Base-by-base conservation (phyloP, 1,140 invertebrate genomes). In the Danaus plexippus region DNA sequence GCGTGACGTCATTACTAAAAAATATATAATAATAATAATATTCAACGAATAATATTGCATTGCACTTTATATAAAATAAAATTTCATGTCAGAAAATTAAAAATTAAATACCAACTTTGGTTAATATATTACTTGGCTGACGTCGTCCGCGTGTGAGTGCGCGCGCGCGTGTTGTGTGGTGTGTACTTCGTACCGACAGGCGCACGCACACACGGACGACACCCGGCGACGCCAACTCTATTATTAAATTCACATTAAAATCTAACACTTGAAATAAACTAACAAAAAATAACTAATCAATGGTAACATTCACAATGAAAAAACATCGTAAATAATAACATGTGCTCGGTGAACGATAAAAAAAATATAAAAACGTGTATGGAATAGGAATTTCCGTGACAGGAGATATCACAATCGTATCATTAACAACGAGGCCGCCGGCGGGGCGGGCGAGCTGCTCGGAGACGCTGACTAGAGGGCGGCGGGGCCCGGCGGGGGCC, bases 221-320 rank as follows among this genome's bases (percentile, higher is more conserved):
- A 3, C 22, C 22, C 41, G 53, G 45, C 41, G 9, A 47, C 43
- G 52, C 48, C 22, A 44, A 18, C 42, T 48, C 43, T 49, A 59
- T 42, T 54, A 66, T 58, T 32, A 62, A 53, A 64, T 64, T 66
- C 59, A 60, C 64, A 66, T 71, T 61, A 43, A 67, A 54, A 58
- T 54, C 56, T 62, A 67, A 70, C 59, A 67, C 52, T 62, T 71
- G 67, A 59, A 68, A 54, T 73, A 70, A 57, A 70, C 66, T 70
- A 80, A 62, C 59, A 69, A 69, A 77, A 54, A 75, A 77, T 80
- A 82, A 84, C 79, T 80, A 80, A 86, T 73, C 75, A 83, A 86
- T 84, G 83, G 83, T 86, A 86, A 86, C 83, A 86, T 84, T 84
- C 77, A 86, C 80, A 83, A 83, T 80, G 77, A 82, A 81, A 77